Evolutionary conservation across 2,888 invertebrate species (phyloP), one percentile per base, ranked within the genome.

Genomic region (Acrobasis consociella): DNA sequence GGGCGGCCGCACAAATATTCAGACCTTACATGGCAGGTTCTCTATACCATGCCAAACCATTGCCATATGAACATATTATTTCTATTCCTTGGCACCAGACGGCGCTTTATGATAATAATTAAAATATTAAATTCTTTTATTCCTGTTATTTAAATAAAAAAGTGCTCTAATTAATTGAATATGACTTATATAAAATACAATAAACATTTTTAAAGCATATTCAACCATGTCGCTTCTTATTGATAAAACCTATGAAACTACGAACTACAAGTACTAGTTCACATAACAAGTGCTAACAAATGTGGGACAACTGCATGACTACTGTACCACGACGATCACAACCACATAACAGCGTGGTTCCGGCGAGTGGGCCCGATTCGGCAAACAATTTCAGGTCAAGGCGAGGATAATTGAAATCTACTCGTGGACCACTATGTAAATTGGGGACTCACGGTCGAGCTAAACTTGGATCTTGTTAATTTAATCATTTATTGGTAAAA

Each of bases 331-430:
- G n/a, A 46, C 11, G 38, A 52, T 51, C 42, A 39, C 17, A 8
- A 22, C 17, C 15, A 17, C 15, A 39, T 52, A 49, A 13, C 60
- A 59, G 38, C 58, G 62, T 58, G 53, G 37, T 61, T 58, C 65
- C 64, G 56, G 53, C 63, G 31, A 38, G 16, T 55, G 53, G 62
- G 46, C 63, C 68, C 64, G 62, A 62, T 65, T 65, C 49, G 59
- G 63, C 50, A 52, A 60, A 49, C 58, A 49, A 63, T 62, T 46
- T 62, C 17, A 62, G 69, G 69, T 69, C 69, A 69, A 69, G 69
- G 69, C 61, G 38, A 51, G 49, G 37, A n/a, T 60, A 56, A 65
- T 64, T 66, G 59, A 64, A 59, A 52, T 56, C 39, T 56, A 64
- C 60, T 58, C 53, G 22, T 15, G 17, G 38, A 58, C 17, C 37